Evolutionary conservation across 2,797 vertebrate species (phyloP).

Genomic region (Capromys pilorides): DNA sequence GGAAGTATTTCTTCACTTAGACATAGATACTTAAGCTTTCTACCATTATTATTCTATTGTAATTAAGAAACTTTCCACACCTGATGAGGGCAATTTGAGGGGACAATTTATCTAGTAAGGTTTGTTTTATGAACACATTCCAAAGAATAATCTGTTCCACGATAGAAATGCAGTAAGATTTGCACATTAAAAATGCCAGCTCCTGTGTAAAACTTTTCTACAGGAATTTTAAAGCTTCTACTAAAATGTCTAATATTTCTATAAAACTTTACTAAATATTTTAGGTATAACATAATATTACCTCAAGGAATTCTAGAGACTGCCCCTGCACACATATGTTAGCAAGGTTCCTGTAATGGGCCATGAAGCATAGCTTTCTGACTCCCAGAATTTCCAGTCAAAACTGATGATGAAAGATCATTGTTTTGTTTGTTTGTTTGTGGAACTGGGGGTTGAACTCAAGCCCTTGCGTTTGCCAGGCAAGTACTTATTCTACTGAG

Average conservation of each 20-base stretch:
- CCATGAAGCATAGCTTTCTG: conserved; percentile 20
- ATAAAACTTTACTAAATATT: conserved; percentile 77
- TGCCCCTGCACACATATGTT: conserved; percentile 77
- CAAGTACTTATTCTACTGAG: too few species aligned
- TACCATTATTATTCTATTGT: not conserved
- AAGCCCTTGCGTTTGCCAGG: too few species aligned
- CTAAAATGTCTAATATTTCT: conserved; percentile 71
- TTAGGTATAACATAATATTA: conserved; percentile 80
- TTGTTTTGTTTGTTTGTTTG: too few species aligned
- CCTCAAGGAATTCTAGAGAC: conserved; percentile 79
- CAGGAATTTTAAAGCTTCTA: conserved; percentile 60
- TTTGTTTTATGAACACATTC: conserved; percentile 42
- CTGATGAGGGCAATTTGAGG: not conserved
- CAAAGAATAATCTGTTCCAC: not conserved
- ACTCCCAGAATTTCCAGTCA: not conserved
- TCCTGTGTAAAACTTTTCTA: conserved; percentile 48
- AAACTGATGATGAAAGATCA: conserved; percentile 48
- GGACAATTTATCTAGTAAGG: not conserved
- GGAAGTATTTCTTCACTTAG: not conserved
- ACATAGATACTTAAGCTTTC: not conserved
- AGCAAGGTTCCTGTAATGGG: conserved; percentile 67
- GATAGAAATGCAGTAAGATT: conserved; percentile 46
- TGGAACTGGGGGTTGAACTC: too few species aligned
- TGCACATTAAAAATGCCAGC: conserved; percentile 59
- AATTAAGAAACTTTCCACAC: not conserved